Evolutionary conservation across 2,113 vertebrate species (phyloP).

Genomic region (Fregetta grallaria): DNA sequence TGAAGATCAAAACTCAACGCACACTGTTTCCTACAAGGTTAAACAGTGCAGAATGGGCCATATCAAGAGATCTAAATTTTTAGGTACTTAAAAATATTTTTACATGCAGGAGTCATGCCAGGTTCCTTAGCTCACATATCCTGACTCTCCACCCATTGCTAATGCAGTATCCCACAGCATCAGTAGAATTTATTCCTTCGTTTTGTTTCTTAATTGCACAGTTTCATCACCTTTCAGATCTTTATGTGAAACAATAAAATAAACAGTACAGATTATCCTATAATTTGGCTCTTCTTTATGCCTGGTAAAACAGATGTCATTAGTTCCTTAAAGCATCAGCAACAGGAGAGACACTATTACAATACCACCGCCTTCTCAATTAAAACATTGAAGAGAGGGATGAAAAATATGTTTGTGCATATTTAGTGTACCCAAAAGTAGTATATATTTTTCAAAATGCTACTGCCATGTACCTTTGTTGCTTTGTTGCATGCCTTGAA

Average conservation of each 20-base stretch:
- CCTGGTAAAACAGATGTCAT: neutral
- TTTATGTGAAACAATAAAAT: neutral
- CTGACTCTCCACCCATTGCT: neutral
- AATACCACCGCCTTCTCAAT: neutral
- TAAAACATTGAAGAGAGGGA: neutral
- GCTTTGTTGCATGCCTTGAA: neutral
- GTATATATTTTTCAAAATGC: neutral
- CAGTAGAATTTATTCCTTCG: neutral
- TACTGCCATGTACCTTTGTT: neutral
- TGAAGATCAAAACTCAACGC: neutral
- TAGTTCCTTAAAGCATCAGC: neutral
- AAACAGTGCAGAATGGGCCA: neutral
- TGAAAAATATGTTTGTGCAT: neutral
- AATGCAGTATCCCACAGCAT: neutral
- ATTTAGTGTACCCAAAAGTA: neutral
- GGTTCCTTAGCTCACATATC: neutral
- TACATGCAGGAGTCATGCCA: neutral
- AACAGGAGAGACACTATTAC: neutral
- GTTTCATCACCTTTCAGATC: neutral
- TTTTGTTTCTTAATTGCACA: neutral
- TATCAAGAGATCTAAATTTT: neutral
- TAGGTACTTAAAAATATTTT: neutral
- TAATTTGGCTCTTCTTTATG: neutral
- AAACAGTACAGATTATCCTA: neutral
- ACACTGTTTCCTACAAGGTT: neutral